phyloP scores from a whole-genome alignment of 2,888 invertebrate species.

The Temnothorax unifasciatus region DNA sequence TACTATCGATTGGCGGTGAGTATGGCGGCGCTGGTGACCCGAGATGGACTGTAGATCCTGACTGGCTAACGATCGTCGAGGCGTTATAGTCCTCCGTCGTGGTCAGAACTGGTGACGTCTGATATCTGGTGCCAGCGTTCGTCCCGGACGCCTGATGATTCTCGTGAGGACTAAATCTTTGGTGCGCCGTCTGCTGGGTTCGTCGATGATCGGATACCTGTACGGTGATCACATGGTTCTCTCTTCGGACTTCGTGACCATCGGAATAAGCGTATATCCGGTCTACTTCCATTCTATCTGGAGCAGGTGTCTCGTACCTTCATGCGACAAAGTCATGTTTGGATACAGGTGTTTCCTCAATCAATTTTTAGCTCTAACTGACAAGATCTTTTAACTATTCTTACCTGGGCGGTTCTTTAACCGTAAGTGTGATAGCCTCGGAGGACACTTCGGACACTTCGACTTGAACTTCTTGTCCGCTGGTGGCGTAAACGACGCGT shows the following conservation, averaged over 20 bases:
- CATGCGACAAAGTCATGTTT: not conserved
- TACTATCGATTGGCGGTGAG: constrained; percentile 84
- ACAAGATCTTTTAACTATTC: constrained; percentile 40
- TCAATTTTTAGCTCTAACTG: not conserved
- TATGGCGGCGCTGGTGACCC: constrained; percentile 86
- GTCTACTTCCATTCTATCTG: constrained; percentile 81
- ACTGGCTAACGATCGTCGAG: constrained; percentile 83
- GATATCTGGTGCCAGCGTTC: constrained; percentile 50
- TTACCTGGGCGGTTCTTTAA: constrained; percentile 85
- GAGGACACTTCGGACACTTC: constrained; percentile 79
- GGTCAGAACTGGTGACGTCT: constrained; percentile 67
- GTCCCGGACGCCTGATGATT: constrained; percentile 56
- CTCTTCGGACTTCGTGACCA: constrained; percentile 77
- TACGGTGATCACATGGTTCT: constrained; percentile 76
- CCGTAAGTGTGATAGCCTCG: constrained; percentile 85
- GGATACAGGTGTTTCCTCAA: not conserved
- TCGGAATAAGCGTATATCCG: constrained; percentile 80
- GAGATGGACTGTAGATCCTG: constrained; percentile 85
- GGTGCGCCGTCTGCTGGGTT: constrained; percentile 71
- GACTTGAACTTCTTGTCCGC: constrained; percentile 78
- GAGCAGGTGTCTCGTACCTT: constrained; percentile 81
- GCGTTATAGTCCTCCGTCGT: constrained; percentile 80
- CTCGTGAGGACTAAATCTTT: constrained; percentile 82
- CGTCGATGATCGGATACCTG: constrained; percentile 78
- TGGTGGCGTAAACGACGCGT: constrained; percentile 81